phyloP scores from a whole-genome alignment of 1,140 invertebrate species.

The Caenorhabditis latens region DNA sequence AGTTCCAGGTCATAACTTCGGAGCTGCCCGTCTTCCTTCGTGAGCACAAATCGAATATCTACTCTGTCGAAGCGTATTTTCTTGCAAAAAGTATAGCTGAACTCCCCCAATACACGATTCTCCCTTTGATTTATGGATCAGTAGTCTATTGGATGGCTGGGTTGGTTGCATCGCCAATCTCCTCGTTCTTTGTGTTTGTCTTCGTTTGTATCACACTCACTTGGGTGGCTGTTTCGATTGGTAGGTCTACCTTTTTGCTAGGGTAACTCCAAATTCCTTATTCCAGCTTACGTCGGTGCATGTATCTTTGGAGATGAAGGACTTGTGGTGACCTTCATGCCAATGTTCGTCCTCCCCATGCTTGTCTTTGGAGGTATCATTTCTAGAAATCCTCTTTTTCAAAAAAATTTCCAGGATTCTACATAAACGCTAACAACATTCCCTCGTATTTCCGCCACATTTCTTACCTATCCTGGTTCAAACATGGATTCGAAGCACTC shows the following conservation, averaged over 20 bases:
- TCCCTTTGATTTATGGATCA: slow-evolving; percentile 67
- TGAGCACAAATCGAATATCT: slow-evolving; percentile 91
- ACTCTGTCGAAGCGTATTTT: slow-evolving; percentile 91
- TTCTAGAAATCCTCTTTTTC: not conserved
- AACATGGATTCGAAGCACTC: slow-evolving; percentile 90
- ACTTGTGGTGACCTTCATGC: slow-evolving; percentile 89
- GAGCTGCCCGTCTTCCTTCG: slow-evolving; percentile 91
- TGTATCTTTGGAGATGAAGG: slow-evolving; percentile 86
- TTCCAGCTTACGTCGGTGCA: slow-evolving; percentile 88
- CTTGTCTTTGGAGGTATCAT: slow-evolving; percentile 85
- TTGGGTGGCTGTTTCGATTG: slow-evolving; percentile 69
- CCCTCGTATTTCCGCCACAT: slow-evolving; percentile 90
- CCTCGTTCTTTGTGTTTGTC: slow-evolving; percentile 66
- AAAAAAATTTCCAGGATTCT: slow-evolving; percentile 83
- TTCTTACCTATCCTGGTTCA: slow-evolving; percentile 93
- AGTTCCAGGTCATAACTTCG: slow-evolving; percentile 87
- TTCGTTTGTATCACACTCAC: slow-evolving; percentile 65
- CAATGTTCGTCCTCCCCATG: slow-evolving; percentile 91
- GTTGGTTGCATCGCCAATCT: not conserved
- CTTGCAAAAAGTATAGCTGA: slow-evolving; percentile 83
- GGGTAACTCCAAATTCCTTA: not conserved
- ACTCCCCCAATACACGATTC: slow-evolving; percentile 78
- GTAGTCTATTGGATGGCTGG: slow-evolving; percentile 72
- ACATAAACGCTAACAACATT: slow-evolving; percentile 88
- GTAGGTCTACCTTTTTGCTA: not conserved